Evolutionary conservation across 2,113 vertebrate species (phyloP).

Genomic region (Deroptyus accipitrinus): DNA sequence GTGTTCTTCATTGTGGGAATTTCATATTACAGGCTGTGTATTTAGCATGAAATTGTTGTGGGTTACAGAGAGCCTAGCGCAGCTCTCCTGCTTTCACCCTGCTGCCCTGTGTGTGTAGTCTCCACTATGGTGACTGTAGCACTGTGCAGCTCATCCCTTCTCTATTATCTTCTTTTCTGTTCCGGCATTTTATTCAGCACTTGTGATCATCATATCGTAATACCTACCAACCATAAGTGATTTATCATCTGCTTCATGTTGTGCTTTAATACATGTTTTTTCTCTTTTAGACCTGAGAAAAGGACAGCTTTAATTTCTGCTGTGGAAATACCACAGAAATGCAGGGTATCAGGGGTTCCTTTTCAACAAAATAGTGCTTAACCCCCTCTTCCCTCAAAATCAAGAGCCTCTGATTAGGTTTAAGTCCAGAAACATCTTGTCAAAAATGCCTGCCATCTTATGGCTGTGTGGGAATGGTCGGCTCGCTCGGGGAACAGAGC

Average conservation of each 20-base stretch:
- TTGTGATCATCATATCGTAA: not conserved
- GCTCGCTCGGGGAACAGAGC: not conserved
- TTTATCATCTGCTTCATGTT: not conserved
- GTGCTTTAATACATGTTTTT: not conserved
- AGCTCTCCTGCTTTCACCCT: not conserved
- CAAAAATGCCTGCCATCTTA: not conserved
- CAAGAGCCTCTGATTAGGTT: not conserved
- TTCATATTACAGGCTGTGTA: not conserved
- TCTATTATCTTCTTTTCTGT: not conserved
- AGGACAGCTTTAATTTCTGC: not conserved
- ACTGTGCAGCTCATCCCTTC: not conserved
- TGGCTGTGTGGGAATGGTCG: not conserved
- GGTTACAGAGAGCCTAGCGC: not conserved
- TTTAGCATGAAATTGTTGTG: not conserved
- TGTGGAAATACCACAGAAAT: not conserved
- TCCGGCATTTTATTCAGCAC: not conserved
- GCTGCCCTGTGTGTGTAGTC: not conserved
- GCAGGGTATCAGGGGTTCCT: not conserved
- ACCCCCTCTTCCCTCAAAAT: not conserved
- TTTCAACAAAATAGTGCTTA: not conserved
- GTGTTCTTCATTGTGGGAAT: not conserved
- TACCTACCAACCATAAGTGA: not conserved
- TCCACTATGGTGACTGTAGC: not conserved
- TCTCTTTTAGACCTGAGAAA: not conserved
- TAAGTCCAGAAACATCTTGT: not conserved